phyloP scores from a whole-genome alignment of 1,140 invertebrate genomes.

The Cydia amplana region DNA sequence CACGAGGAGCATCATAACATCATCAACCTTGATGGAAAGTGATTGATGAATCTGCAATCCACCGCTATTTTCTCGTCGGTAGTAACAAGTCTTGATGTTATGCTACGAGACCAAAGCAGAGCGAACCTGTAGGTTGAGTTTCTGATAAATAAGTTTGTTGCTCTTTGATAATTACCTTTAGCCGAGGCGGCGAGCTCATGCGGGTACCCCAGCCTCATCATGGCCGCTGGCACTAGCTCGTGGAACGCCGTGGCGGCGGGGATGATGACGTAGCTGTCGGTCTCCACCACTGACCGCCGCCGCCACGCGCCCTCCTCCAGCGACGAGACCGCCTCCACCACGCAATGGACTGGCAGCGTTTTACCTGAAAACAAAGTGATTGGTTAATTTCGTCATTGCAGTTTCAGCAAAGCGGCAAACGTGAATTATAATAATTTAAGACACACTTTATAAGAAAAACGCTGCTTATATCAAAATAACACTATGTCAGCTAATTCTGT shows the following conservation, averaged over 20 bases:
- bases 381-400: not conserved
- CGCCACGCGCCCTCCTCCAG: slow-evolving; percentile 82
- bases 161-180: slow-evolving; percentile 82
- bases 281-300: slow-evolving; percentile 87
- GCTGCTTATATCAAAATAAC: no score
- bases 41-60: no score
- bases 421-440: no score
- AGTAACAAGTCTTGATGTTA: no score
- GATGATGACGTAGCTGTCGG: slow-evolving; percentile 96
- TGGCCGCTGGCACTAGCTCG: slow-evolving; percentile 88
- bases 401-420: no score
- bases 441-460: no score
- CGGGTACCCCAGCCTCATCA: slow-evolving; percentile 89
- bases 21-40: no score
- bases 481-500: not conserved
- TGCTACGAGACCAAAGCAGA: no score
- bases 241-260: slow-evolving; percentile 92
- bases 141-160: not conserved
- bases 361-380: slow-evolving; percentile 84
- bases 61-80: no score
- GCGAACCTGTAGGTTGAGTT: no score
- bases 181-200: slow-evolving; percentile 87
- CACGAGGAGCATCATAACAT: no score
- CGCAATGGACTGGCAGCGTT: slow-evolving; percentile 94
- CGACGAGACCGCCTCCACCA: slow-evolving; percentile 90